Base-by-base conservation (phyloP, 2,888 invertebrate genomes). In the Matsumyia berberina region DNA sequence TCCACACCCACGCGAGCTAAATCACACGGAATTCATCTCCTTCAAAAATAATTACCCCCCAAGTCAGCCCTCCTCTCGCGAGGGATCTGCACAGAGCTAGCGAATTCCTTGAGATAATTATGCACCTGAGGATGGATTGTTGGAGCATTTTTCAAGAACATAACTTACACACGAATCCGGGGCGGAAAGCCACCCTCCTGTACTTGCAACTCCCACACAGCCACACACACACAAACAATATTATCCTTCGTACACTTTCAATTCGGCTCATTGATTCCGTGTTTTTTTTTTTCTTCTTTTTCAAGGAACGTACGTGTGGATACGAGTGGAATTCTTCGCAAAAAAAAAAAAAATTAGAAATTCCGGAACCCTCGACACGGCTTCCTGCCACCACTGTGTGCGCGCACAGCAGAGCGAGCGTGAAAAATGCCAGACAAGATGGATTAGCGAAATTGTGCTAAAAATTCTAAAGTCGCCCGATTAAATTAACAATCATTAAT, bases 401-500 rank as follows among this genome's bases (percentile, higher is more conserved):
- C 31, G 15, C 17, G 39, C 39, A 78, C 58, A 46, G n/a, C 49
- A 76, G 70, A 74, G 66, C 15, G 66, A 80, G 80, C 80, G 80
- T 85, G 85, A 85, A 85, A 85, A 85, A 85, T 80, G 70, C 70
- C 85, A 80, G 80, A 79, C 74, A 85, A 85, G 85, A 85, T 80
- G 85, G 85, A 85, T 85, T 80, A 80, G 74, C 69, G 79, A 66
- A 85, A 80, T 64, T 80, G 69, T 80, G 85, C 74, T 80, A 85
- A 85, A 85, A 85, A 85, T 85, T 85, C 80, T 85, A 85, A 85
- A 85, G 74, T 80, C 85, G 70, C 80, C 80, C 85, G 85, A 85
- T 85, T 85, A 85, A 85, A 85, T 85, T 85, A 85, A 85, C 85
- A 85, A 70, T 60, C 80, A 85, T 85, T 80, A 85, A 85, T 85